phyloP scores from a whole-genome alignment of 2,888 invertebrate genomes.

The Odontothrips loti region DNA sequence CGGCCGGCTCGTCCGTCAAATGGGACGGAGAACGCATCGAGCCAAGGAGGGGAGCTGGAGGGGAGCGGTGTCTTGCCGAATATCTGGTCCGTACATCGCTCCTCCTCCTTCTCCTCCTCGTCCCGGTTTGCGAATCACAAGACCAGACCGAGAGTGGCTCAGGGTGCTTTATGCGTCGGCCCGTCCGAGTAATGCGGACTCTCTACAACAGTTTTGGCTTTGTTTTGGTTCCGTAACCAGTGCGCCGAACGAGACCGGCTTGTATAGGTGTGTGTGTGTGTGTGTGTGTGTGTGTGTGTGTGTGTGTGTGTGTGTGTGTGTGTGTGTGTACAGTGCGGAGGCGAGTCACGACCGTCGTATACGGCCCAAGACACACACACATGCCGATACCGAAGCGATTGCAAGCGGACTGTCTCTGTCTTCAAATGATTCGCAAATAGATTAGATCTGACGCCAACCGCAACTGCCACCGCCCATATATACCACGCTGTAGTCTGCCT shows the following conservation, averaged over 20 bases:
- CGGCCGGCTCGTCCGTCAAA: not conserved
- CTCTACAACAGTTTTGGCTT: constrained; percentile 25
- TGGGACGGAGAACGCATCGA: not conserved
- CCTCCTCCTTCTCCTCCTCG: not conserved
- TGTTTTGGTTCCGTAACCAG: constrained; percentile 26
- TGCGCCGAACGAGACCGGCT: constrained; percentile 13
- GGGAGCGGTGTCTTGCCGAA: not conserved
- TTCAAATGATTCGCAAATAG: constrained; percentile 26
- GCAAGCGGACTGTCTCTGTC: constrained; percentile 14
- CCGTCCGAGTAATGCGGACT: constrained; percentile 9
- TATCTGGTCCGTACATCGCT: not conserved
- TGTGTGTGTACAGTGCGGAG: constrained; percentile 21
- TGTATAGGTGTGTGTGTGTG: not conserved
- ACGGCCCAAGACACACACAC: not conserved
- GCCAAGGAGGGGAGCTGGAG: not conserved
- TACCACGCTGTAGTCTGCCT: not conserved
- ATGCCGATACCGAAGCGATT: not conserved
- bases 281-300: not conserved
- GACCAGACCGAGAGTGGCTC: not conserved
- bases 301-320: constrained; percentile 19
- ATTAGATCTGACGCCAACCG: constrained; percentile 22
- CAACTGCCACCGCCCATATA: not conserved
- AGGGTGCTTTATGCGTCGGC: not conserved
- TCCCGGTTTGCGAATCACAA: not conserved
- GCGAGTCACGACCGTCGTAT: constrained; percentile 6